Conservation (phyloP, 2,113 vertebrate genomes). For the Chaetura pelagica region DNA sequence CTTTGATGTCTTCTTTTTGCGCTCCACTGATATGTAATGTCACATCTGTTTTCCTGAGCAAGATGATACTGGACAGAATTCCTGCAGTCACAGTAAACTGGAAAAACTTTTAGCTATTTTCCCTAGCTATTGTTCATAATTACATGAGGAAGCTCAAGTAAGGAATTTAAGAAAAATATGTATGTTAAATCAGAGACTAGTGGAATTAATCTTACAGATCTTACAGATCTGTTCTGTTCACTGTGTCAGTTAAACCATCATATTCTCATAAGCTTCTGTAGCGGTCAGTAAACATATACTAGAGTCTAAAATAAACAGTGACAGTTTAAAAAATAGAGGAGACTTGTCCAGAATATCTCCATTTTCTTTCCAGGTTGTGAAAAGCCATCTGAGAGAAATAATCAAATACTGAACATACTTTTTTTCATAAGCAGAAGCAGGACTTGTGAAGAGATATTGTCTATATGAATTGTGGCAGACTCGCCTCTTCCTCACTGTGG, state of each 20-base stretch:
- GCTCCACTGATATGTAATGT: neutral
- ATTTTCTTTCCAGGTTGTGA: neutral
- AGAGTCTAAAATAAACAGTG: neutral
- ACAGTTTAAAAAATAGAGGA: neutral
- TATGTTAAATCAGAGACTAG: neutral
- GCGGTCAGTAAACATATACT: neutral
- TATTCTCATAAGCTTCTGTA: neutral
- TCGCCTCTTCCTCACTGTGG: neutral
- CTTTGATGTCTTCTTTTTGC: neutral
- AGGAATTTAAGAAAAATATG: neutral
- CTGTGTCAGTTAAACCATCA: neutral
- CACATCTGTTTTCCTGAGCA: neutral
- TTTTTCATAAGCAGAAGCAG: neutral
- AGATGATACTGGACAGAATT: neutral
- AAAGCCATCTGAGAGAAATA: neutral
- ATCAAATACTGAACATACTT: neutral
- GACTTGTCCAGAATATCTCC: neutral
- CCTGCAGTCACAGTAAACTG: neutral
- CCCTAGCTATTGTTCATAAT: neutral
- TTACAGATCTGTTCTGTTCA: neutral
- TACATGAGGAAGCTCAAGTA: neutral
- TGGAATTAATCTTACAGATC: neutral
- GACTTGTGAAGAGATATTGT: neutral
- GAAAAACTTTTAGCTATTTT: neutral
- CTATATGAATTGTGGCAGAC: neutral